Percentiles rank a stretch among this genome's conserved stretches.
Evolutionary conservation across 2,888 invertebrate genomes (phyloP).

Genomic region (Catocala nupta): DNA sequence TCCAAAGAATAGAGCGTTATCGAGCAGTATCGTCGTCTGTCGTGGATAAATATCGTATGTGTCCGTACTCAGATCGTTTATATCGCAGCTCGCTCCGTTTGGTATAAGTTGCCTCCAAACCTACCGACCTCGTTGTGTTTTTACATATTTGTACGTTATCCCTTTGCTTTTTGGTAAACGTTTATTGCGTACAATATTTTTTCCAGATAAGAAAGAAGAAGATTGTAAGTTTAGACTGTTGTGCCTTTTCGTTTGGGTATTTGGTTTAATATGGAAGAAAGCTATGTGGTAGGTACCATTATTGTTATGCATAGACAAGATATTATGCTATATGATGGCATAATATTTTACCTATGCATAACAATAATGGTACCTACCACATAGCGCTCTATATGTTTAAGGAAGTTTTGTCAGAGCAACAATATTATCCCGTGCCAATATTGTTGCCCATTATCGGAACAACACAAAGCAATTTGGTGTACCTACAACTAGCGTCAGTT

Average conservation of each 20-base stretch:
- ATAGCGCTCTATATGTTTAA: too few relatives aligned
- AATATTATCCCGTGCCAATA: too few relatives aligned
- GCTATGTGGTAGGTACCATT: background rate
- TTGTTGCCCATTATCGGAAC: too few relatives aligned
- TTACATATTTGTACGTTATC: constrained; percentile 42
- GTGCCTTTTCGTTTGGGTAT: background rate
- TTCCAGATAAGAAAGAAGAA: constrained; percentile 44
- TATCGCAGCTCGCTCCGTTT: background rate
- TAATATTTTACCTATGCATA: too few relatives aligned
- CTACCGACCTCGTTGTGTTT: constrained; percentile 27
- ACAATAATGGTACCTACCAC: too few relatives aligned
- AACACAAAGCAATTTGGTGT: too few relatives aligned
- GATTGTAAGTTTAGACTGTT: constrained; percentile 30
- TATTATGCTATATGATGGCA: too few relatives aligned
- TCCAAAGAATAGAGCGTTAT: too few relatives aligned
- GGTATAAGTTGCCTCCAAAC: too few relatives aligned
- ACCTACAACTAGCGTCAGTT: too few relatives aligned
- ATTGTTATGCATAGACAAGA: background rate
- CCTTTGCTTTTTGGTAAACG: constrained; percentile 34
- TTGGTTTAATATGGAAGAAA: background rate
- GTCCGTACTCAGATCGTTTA: background rate
- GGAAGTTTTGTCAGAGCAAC: too few relatives aligned
- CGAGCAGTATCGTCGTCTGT: too few relatives aligned
- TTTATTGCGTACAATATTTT: constrained; percentile 43
- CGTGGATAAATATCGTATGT: background rate